Conservation (phyloP, 2,113 vertebrate genomes). For the Odocoileus virginianus region DNA sequence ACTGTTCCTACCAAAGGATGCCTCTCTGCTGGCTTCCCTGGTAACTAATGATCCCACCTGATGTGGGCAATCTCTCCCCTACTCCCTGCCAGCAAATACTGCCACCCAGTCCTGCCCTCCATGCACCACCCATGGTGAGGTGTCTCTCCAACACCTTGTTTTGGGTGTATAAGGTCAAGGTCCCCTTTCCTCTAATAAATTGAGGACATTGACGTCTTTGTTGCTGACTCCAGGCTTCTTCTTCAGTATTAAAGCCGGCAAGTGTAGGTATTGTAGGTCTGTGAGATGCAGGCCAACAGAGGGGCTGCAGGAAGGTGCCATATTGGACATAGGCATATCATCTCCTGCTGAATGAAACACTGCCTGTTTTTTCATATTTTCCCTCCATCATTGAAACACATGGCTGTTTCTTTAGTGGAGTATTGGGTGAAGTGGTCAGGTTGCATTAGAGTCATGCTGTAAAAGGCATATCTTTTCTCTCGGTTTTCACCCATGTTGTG, state of each 20-base stretch:
- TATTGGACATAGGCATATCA: background rate
- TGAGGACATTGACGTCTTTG: background rate
- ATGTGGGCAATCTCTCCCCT: background rate
- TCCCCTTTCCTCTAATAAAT: background rate
- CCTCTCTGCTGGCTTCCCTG: background rate
- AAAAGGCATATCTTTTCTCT: background rate
- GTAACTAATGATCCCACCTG: background rate
- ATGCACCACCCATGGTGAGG: background rate
- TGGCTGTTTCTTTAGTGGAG: background rate
- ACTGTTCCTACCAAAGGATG: background rate
- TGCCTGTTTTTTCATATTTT: background rate
- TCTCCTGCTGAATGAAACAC: background rate
- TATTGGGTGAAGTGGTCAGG: background rate
- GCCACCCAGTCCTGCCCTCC: no score
- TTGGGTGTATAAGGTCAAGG: background rate
- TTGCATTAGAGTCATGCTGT: background rate
- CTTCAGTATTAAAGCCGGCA: background rate
- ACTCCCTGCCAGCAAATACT: background rate
- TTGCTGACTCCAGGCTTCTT: background rate
- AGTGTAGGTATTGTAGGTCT: background rate
- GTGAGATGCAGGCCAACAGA: background rate
- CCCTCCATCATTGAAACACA: background rate
- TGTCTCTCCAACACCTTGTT: background rate
- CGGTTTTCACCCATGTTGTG: background rate
- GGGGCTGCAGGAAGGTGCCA: background rate